Evolutionary conservation across 2,888 invertebrate genomes (phyloP).

Genomic region (Eumacrocentrus americanus): DNA sequence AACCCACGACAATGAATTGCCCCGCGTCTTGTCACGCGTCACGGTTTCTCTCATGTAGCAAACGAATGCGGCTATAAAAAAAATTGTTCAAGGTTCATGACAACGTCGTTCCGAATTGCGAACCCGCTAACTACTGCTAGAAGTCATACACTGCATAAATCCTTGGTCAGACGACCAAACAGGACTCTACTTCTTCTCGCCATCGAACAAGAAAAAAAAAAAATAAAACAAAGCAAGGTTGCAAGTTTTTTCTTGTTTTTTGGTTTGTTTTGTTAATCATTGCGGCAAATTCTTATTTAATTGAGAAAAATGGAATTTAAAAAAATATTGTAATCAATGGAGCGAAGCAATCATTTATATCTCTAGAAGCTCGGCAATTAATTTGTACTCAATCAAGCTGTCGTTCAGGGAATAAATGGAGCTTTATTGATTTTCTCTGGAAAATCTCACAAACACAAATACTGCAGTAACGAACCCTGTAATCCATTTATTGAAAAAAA

Average conservation of each 20-base stretch:
- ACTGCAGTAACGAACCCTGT: background rate
- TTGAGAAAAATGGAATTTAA: background rate
- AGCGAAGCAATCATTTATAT: background rate
- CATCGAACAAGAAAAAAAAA: background rate
- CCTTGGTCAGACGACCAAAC: background rate
- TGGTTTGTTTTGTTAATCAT: no score
- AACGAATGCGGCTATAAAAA: slow-evolving; percentile 25
- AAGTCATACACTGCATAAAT: background rate
- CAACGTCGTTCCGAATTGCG: slow-evolving; percentile 20
- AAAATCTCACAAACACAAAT: background rate
- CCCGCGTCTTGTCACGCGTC: slow-evolving; percentile 30
- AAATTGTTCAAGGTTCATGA: slow-evolving; percentile 19
- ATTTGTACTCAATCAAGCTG: slow-evolving; percentile 9
- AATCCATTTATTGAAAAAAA: no score
- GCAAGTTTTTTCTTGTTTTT: no score
- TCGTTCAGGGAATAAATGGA: slow-evolving; percentile 7
- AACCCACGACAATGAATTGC: slow-evolving; percentile 24
- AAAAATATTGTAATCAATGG: background rate
- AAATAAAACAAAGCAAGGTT: background rate
- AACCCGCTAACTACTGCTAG: background rate
- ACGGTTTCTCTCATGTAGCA: slow-evolving; percentile 28
- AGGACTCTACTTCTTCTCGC: background rate
- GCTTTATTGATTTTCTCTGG: slow-evolving; percentile 9
- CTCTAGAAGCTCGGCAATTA: background rate
- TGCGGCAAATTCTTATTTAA: background rate